Conservation (phyloP, 2,797 vertebrate species). For the Corythornis leucogaster region DNA sequence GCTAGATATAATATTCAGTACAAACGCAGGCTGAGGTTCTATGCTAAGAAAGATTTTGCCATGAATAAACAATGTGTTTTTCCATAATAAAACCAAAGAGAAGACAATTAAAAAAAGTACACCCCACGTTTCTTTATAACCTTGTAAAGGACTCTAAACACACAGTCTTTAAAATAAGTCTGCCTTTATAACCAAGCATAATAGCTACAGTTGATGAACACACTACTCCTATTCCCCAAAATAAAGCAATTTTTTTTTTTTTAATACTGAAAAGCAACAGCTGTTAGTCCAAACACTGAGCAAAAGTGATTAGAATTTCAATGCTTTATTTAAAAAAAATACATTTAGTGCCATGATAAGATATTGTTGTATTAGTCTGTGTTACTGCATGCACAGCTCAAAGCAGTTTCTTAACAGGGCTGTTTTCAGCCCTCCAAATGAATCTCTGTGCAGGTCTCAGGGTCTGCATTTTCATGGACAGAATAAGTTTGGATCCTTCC, state of each 20-base stretch:
- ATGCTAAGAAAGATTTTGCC: neutral
- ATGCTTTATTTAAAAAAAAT: neutral
- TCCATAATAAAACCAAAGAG: neutral
- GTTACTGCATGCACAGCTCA: neutral
- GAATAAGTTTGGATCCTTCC: neutral
- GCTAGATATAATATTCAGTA: neutral
- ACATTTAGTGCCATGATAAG: neutral
- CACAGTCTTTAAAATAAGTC: neutral
- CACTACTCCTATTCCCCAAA: neutral
- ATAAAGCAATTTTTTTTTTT: neutral
- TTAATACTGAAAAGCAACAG: constrained; percentile 50
- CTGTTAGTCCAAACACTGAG: constrained; percentile 26
- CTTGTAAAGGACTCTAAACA: neutral
- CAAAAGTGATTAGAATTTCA: constrained; percentile 8
- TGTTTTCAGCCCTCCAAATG: neutral
- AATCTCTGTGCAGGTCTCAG: neutral
- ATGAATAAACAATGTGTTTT: neutral
- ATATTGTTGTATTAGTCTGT: neutral
- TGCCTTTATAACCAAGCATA: neutral
- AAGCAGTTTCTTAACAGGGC: neutral
- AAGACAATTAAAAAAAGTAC: neutral
- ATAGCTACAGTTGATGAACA: neutral
- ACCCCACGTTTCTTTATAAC: neutral
- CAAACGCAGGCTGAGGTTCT: neutral
- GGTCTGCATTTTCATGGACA: neutral